A percentile compares a stretch with the other conserved stretches of the same genome.
These are phyloP conservation scores for Drosophila nigricruria DNA, from an alignment of 2,888 invertebrate species.

Conservation along the genomic window DNA sequence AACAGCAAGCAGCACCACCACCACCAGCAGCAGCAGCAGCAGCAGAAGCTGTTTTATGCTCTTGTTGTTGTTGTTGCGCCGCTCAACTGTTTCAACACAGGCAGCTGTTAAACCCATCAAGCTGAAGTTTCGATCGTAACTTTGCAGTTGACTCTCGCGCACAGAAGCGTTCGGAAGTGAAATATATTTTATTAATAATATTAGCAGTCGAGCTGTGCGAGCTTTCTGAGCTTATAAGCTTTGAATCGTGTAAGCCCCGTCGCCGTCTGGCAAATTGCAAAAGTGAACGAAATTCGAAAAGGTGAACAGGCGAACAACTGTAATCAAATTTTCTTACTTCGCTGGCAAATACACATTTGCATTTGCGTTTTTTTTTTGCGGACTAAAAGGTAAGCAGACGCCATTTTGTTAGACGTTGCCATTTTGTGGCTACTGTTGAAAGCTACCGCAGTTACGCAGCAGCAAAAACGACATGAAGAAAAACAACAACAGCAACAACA, in stretches of 20 bases:
- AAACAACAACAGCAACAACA: constrained; percentile 1
- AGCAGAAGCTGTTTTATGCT: constrained; percentile 79
- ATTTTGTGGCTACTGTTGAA: constrained; percentile 72
- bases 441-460: constrained; percentile 63
- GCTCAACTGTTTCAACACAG: constrained; percentile 80
- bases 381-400: constrained; percentile 62
- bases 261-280: constrained; percentile 21
- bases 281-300: constrained; percentile 35
- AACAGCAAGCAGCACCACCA: constrained; percentile 42
- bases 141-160: constrained; percentile 86
- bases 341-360: constrained; percentile 12
- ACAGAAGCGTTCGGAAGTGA: constrained; percentile 86
- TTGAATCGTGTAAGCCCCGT: constrained; percentile 26
- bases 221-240: constrained; percentile 34
- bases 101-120: constrained; percentile 84
- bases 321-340: constrained; percentile 18
- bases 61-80: constrained; percentile 51
- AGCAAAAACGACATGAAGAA: constrained; percentile 19
- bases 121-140: constrained; percentile 86
- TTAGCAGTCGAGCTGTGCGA: constrained; percentile 69
- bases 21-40: constrained; percentile 56
- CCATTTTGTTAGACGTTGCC: constrained; percentile 74
- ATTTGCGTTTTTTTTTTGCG: constrained; percentile 21
- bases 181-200: constrained; percentile 86
- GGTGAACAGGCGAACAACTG: neutral